Conservation (phyloP, 2,797 vertebrate genomes). For the Scomberomorus guttatus region DNA sequence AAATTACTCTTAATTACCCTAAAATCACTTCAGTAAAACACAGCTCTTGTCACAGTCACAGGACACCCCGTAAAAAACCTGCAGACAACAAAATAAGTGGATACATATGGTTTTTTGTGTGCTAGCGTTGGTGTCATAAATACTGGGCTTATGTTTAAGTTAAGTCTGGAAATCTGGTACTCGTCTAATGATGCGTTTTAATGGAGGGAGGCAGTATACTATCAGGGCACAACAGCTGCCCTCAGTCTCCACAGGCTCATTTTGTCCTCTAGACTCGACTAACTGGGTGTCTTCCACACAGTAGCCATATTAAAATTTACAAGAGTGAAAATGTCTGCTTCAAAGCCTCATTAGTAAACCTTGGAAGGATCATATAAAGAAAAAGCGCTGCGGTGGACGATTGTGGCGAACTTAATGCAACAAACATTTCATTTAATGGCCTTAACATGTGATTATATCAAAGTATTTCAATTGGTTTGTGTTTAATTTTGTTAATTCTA, state of each 20-base stretch:
- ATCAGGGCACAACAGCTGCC: conserved; percentile 40
- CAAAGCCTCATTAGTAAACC: conserved; percentile 1
- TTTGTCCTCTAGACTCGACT: conserved; percentile 27
- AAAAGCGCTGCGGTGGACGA: neutral
- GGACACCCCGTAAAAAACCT: conserved; percentile 48
- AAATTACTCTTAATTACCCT: conserved; percentile 62
- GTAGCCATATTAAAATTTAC: conserved; percentile 42
- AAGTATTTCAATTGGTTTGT: neutral
- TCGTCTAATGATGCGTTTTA: conserved; percentile 10
- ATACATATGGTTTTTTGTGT: conserved; percentile 45
- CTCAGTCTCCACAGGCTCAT: conserved; percentile 40
- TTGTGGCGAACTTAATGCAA: neutral
- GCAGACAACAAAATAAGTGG: conserved; percentile 54
- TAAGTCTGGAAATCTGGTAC: conserved; percentile 15
- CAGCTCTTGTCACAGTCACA: conserved; percentile 27
- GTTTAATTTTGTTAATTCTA: neutral
- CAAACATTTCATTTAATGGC: neutral
- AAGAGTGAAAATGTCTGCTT: conserved; percentile 26
- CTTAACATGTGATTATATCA: neutral
- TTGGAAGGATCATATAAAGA: neutral
- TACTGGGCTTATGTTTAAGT: conserved; percentile 27
- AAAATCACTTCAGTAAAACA: conserved; percentile 53
- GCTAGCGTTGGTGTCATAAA: conserved; percentile 8
- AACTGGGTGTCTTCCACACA: conserved; percentile 22
- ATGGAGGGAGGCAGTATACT: neutral